Base-by-base conservation (phyloP, 1,140 invertebrate species). In the Bombus pyrosoma region DNA sequence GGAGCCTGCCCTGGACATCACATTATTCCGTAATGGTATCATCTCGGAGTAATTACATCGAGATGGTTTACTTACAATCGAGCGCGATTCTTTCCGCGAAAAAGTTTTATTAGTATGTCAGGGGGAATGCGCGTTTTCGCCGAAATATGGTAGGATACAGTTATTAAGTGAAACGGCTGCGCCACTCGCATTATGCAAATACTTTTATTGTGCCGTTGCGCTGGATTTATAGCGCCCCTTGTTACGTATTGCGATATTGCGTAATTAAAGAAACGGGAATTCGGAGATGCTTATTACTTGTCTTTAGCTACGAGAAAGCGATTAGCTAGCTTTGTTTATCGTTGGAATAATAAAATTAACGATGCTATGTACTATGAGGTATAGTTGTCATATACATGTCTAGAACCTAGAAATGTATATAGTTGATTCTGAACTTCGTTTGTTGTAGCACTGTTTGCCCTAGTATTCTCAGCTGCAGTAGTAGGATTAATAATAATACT, bases 11-110 rank as follows among this genome's bases (percentile, higher is more conserved):
- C 13, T 62, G 76, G 68, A 85, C 57, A 32, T 85, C 28, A 34
- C 83, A 73, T 85, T 85, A 85, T 85, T 34, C 77, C 53, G 39
- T 73, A 85, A 85, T 80, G 83, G 83, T 39, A 80, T 80, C 83
- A 73, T 80, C 68, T 15, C 83, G 57, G 25, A 80, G 83, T 85
- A 85, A 85, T 85, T 85, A 85, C 77, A 32, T 59, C 41, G 76
- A 47, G 68, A 85, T 80, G 83, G 39, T 57, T 85, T 79, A 34
- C 83, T 72, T 47, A 25, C 68, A 37, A 59, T 64, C 76, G n/a
- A 32, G 18, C 32, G 13, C 77, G 76, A 80, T 85, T 80, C 83
- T 85, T 72, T 73, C 57, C 66, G 83, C 53, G 53, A 80, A 78
- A 80, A 34, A 85, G 76, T 85, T 85, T 73, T 47, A 80, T 85